Conservation (phyloP, 2,113 vertebrate species). For the Tyrannus savana region DNA sequence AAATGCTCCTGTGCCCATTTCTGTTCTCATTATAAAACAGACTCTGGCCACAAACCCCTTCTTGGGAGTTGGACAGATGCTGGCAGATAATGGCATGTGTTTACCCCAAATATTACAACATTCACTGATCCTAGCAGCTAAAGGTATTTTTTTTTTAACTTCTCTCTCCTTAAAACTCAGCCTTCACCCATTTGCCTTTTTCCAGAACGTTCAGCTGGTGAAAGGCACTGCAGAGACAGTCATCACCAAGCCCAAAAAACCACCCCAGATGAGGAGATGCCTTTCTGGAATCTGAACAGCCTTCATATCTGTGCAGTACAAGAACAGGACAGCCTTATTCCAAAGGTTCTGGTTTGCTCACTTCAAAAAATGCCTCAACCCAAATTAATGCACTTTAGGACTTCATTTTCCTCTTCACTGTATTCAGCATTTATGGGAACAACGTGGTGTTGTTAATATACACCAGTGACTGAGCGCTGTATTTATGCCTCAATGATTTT, state of each 20-base stretch:
- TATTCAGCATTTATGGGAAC: constrained; percentile 56
- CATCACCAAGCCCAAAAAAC: not conserved
- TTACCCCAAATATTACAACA: not conserved
- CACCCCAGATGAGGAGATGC: not conserved
- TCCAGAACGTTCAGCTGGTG: not conserved
- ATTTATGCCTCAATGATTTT: constrained; percentile 66
- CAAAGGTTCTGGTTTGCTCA: not conserved
- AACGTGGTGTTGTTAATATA: constrained; percentile 52
- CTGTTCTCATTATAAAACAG: not conserved
- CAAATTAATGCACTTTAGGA: constrained; percentile 34
- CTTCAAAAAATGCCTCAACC: not conserved
- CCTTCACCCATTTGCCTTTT: not conserved
- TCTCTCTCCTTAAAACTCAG: not conserved
- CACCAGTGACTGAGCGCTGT: constrained; percentile 19
- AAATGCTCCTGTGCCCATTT: not conserved
- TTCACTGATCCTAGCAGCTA: not conserved
- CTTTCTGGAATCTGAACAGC: not conserved
- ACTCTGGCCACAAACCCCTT: not conserved
- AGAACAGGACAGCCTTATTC: not conserved
- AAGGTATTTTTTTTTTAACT: not conserved
- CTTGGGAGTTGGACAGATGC: not conserved
- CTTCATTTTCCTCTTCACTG: constrained; percentile 1
- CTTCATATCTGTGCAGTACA: not conserved
- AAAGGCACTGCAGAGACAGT: not conserved
- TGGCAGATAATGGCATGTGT: not conserved